Base-by-base conservation (phyloP, 2,113 vertebrate species). In the Coreoperca whiteheadi region DNA sequence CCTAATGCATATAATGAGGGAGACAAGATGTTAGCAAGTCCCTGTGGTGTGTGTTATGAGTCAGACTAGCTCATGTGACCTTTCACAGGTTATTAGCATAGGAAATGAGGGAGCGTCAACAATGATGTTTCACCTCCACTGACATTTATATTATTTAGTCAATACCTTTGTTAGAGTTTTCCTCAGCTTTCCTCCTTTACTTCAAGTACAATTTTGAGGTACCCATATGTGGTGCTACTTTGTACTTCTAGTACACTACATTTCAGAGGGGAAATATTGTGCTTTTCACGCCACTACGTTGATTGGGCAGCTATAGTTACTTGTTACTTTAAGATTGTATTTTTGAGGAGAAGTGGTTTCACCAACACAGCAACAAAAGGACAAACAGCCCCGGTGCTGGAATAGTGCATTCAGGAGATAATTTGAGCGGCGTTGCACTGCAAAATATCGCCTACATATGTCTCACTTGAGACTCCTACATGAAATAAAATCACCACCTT, bases 381-480 rank as follows among this genome's bases (percentile, higher is more conserved):
- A 60, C 56, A 65, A 59, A 57, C 56, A 56, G 37, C 56, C 54
- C 6, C 23, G 16, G 8, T 14, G 30, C 39, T 30, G 23, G 37
- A 54, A 76, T 15, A 61, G 48, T 75, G 21, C 46, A 60, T 41
- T 51, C 43, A 46, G 28, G n/a, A 34, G 60, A 60, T 76, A 14
- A 68, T 79, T 18, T 80, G 41, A 68, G 41, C 60, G 23, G 37
- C n/a, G 34, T 30, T 68, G 15, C 16, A 18, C 51, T 30, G 56
- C 69, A 63, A 64, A 79, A 23, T 39, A 77, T 69, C n/a, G 21
- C 77, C 67, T 72, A 14, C 51, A 34, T n/a, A 12, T 66, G 21
- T 59, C 28, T 69, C n/a, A 56, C 75, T 74, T 68, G 25, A 74
- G 75, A 88, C 81, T 83, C 73, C 74, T 74, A 65, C 51, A 60